A percentile compares a stretch with the other conserved stretches of the same genome.
These are phyloP conservation scores for Trissolcus basalis DNA, from an alignment of 1,140 invertebrate species.

Conservation along the genomic window DNA sequence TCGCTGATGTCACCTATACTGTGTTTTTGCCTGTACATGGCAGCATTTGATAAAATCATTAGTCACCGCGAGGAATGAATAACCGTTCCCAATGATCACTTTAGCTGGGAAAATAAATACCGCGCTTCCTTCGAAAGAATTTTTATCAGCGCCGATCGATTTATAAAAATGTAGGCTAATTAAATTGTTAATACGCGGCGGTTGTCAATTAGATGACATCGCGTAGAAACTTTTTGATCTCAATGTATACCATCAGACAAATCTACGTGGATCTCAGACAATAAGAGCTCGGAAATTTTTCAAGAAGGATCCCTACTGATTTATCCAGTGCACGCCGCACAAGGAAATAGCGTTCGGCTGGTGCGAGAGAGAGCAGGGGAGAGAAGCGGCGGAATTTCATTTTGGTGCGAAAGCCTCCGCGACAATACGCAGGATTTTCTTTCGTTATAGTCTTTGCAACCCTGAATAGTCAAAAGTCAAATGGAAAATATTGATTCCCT, in stretches of 20 bases:
- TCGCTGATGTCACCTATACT: conserved; percentile 12
- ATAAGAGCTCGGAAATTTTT: conserved; percentile 58
- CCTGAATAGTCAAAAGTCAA: conserved; percentile 46
- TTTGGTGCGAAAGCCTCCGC: conserved; percentile 56
- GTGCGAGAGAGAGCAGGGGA: no score
- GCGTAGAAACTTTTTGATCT: no score
- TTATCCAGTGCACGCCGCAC: conserved; percentile 54
- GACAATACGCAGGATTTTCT: conserved; percentile 59
- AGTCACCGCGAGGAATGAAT: conserved; percentile 3
- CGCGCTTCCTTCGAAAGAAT: no score
- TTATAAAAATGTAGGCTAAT: no score
- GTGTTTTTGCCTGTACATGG: conserved; percentile 23
- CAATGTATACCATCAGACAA: not conserved
- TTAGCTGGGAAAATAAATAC: no score
- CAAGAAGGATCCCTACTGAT: conserved; percentile 64
- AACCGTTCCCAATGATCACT: no score
- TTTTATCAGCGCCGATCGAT: no score
- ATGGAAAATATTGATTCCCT: conserved; percentile 55
- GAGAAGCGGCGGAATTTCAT: conserved; percentile 59
- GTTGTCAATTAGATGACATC: no score
- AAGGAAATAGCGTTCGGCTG: conserved; percentile 32
- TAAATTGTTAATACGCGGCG: no score
- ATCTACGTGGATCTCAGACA: conserved; percentile 22
- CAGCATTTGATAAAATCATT: conserved; percentile 50
- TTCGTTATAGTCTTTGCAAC: conserved; percentile 43